These are phyloP conservation scores for Upupa epops DNA, from an alignment of 2,113 vertebrate genomes.

Conservation along the genomic window DNA sequence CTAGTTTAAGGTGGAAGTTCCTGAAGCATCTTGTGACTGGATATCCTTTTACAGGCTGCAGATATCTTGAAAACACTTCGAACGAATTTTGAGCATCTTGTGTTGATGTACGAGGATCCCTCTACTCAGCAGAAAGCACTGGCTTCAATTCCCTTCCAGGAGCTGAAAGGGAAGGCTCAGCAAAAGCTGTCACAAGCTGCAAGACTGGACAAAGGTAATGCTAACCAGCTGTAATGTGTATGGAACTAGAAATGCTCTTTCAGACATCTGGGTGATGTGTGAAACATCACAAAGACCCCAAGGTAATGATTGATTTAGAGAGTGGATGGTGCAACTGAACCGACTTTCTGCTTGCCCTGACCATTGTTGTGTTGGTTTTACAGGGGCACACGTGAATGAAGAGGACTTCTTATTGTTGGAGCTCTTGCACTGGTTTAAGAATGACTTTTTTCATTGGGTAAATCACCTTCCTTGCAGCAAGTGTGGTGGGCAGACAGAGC, in stretches of 20 bases:
- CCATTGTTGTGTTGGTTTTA: slow-evolving; percentile 26
- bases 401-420: slow-evolving; percentile 92
- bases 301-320: background rate
- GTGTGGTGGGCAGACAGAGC: slow-evolving; percentile 83
- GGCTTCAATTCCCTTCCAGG: slow-evolving; percentile 80
- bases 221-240: background rate
- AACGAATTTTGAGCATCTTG: slow-evolving; percentile 83
- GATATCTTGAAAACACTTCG: slow-evolving; percentile 81
- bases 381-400: slow-evolving; percentile 80
- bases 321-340: background rate
- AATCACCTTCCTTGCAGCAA: slow-evolving; percentile 83
- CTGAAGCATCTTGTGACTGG: background rate
- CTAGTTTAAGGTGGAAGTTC: background rate
- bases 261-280: background rate
- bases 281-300: background rate
- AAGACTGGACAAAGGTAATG: slow-evolving; percentile 84
- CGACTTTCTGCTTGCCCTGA: background rate
- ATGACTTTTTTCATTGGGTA: slow-evolving; percentile 93
- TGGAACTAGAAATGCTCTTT: background rate
- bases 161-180: slow-evolving; percentile 78
- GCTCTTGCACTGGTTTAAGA: slow-evolving; percentile 93
- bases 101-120: slow-evolving; percentile 86
- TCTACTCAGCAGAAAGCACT: slow-evolving; percentile 86
- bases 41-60: slow-evolving; percentile 66
- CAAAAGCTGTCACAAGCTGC: slow-evolving; percentile 79